Conservation (phyloP, 2,888 invertebrate genomes). For the Baronia brevicornis region DNA sequence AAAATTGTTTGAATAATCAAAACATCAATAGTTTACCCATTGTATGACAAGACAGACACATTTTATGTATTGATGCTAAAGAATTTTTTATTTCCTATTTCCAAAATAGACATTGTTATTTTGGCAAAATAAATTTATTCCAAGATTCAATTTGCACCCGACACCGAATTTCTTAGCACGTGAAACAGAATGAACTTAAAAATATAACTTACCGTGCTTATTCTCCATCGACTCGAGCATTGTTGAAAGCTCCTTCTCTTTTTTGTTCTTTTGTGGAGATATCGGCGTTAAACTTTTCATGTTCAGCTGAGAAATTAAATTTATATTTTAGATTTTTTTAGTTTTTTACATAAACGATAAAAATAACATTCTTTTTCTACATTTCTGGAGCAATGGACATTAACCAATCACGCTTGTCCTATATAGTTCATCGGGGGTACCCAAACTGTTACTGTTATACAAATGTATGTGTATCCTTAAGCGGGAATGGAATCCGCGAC, state of each 20-base stretch:
- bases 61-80: conserved; percentile 4
- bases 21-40: conserved; percentile 77
- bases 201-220: conserved; percentile 84
- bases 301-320: conserved; percentile 62
- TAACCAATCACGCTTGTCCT: no score
- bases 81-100: background rate
- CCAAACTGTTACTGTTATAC: no score
- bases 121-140: background rate
- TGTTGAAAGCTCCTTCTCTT: conserved; percentile 82
- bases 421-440: no score
- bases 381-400: no score
- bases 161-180: no score
- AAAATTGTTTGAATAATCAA: conserved; percentile 40
- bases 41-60: conserved; percentile 25
- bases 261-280: conserved; percentile 77
- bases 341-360: background rate
- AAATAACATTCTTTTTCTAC: background rate
- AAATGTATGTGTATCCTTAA: no score
- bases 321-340: background rate
- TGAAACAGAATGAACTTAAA: no score
- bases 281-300: conserved; percentile 76
- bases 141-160: no score
- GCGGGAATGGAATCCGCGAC: no score
- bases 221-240: conserved; percentile 87
- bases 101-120: background rate